Percentiles rank a stretch among this genome's conserved stretches.
Conservation (phyloP, 2,888 invertebrate genomes). For the Sphinx pinastri region DNA sequence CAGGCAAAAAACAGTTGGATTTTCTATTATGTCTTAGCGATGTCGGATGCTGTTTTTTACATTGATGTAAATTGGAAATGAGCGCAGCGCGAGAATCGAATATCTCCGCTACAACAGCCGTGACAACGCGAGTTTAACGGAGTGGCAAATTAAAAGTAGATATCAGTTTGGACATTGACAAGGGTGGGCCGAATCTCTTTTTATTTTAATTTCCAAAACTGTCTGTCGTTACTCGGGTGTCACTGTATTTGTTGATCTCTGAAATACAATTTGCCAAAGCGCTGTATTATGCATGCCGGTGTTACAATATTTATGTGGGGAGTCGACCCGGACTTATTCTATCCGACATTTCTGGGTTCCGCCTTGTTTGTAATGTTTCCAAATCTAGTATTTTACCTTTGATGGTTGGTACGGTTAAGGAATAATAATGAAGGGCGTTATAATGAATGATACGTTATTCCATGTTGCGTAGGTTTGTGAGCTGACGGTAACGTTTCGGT, state of each 20-base stretch:
- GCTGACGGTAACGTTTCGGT: background rate
- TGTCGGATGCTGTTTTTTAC: slow-evolving; percentile 20
- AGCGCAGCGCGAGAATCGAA: slow-evolving; percentile 35
- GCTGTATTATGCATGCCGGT: slow-evolving; percentile 52
- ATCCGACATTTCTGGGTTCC: slow-evolving; percentile 2
- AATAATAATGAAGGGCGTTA: background rate
- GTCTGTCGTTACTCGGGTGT: slow-evolving; percentile 24
- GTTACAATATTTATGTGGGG: slow-evolving; percentile 25
- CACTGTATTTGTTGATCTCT: slow-evolving; percentile 46
- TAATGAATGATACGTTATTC: background rate
- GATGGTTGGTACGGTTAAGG: background rate
- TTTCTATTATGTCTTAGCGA: slow-evolving; percentile 17
- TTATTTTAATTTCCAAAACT: slow-evolving; percentile 47
- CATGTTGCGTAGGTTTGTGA: background rate
- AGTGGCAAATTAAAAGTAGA: slow-evolving; percentile 66
- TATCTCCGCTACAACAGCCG: slow-evolving; percentile 41
- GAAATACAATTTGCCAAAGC: slow-evolving; percentile 36
- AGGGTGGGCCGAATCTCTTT: slow-evolving; percentile 48
- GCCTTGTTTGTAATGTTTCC: slow-evolving; percentile 12
- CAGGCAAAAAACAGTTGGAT: background rate
- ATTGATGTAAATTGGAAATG: slow-evolving; percentile 42
- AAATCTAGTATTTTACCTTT: slow-evolving; percentile 15
- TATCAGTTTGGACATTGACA: slow-evolving; percentile 61
- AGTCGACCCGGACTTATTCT: slow-evolving; percentile 8
- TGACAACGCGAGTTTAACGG: slow-evolving; percentile 56